Percentiles rank a stretch among this genome's conserved stretches.
Evolutionary conservation across 1,140 invertebrate genomes (phyloP).

Genomic region (Contarinia nasturtii): DNA sequence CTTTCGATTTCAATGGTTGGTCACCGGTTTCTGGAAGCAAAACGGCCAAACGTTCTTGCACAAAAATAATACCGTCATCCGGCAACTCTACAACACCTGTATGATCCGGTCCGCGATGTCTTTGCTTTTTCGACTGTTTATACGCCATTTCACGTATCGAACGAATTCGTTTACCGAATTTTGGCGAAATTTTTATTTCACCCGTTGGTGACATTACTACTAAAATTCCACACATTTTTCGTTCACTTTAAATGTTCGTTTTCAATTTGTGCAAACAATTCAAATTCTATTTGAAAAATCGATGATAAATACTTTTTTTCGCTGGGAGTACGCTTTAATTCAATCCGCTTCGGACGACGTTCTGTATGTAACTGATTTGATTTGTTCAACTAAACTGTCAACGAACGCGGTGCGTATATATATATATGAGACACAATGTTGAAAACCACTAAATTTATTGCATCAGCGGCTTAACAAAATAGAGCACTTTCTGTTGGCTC

Average conservation of each 20-base stretch:
- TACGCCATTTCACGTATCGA: constrained; percentile 18
- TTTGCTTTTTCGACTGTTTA: constrained; percentile 18
- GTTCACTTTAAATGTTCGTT: neutral
- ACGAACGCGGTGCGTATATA: no score
- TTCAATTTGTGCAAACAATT: no score
- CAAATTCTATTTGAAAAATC: neutral
- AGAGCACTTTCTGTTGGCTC: no score
- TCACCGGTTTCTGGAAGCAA: constrained; percentile 16
- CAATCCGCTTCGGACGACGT: no score
- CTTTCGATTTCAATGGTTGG: constrained; percentile 16
- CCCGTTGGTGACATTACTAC: constrained; percentile 18
- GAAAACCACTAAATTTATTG: no score
- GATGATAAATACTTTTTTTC: no score
- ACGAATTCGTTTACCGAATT: constrained; percentile 10
- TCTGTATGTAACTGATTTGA: no score
- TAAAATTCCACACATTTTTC: constrained; percentile 22
- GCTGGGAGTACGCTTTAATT: no score
- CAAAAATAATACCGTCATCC: constrained; percentile 17
- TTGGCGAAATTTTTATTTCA: constrained; percentile 7
- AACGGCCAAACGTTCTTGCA: constrained; percentile 18
- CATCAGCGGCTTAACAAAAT: no score
- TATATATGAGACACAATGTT: no score
- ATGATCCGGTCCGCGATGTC: constrained; percentile 23
- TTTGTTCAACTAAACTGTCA: no score
- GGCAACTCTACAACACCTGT: constrained; percentile 14